These are phyloP conservation scores for Podiceps cristatus DNA, from an alignment of 2,113 vertebrate species.

Conservation along the genomic window DNA sequence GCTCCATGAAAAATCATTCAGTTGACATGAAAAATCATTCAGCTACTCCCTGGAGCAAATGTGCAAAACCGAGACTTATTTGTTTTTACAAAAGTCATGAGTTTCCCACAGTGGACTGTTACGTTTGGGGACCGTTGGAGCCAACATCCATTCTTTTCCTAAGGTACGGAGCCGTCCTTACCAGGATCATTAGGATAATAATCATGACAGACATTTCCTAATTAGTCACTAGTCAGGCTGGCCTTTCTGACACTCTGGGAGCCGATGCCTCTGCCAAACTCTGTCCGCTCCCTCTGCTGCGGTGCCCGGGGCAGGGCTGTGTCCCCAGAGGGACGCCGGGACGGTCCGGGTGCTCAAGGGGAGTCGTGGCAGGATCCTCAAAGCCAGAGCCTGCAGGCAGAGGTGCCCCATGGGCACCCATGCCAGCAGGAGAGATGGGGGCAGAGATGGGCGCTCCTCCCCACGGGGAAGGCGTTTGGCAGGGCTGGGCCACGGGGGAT, in stretches of 20 bases:
- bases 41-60: no score
- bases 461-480: accelerated
- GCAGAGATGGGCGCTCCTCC: neutral
- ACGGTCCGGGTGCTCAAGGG: neutral
- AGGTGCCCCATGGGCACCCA: neutral
- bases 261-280: neutral
- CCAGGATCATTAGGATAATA: neutral
- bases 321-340: neutral
- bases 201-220: neutral
- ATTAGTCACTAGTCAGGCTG: neutral
- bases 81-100: slow-evolving; percentile 2
- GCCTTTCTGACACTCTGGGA: neutral
- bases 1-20: neutral
- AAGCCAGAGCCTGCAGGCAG: neutral
- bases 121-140: neutral
- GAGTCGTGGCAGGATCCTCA: neutral
- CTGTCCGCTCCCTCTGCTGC: neutral
- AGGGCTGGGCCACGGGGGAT: neutral
- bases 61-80: neutral
- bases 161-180: slow-evolving; percentile 13
- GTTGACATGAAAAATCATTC: neutral
- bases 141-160: neutral
- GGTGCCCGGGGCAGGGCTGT: accelerated
- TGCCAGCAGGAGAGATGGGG: accelerated
- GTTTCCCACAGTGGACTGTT: slow-evolving; percentile 21